Base-by-base conservation (phyloP, 2,797 vertebrate species). In the Lateolabrax maculatus region DNA sequence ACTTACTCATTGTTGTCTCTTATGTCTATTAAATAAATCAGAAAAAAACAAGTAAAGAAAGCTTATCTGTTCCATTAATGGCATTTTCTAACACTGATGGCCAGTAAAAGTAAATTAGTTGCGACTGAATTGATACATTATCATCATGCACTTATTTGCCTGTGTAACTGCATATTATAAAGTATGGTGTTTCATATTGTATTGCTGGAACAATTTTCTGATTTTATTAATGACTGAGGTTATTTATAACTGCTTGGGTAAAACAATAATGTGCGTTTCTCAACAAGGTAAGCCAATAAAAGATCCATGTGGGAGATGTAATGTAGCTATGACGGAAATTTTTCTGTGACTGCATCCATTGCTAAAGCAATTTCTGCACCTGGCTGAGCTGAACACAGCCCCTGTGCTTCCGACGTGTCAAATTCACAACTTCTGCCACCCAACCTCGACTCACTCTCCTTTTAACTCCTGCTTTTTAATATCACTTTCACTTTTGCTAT, bases 401-500 rank as follows among this genome's bases (percentile, higher is more conserved):
- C 57, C 44, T 5, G 36, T 60, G 64, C 75, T 64, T 83, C 76
- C 64, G 51, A 81, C 46, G 43, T 56, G 66, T 91, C 78, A 77
- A 58, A 84, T 68, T 83, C 79, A 66, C 83, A 71, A 82, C 85
- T 84, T 58, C 79, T 84, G 66, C 74, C 71, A 73, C 29, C 67
- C 83, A 56, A 16, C 55, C 63, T 67, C 71, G 52, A n/a, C 62
- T 75, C 51, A 44, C 64, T 57, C 71, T 55, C 69, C 80, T 82
- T 75, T 87, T 75, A 84, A 86, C 82, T 78, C 65, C 49, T 37
- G 71, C 66, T 81, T 87, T 91, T 90, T 90, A 87, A 89, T 88
- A 89, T 91, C 79, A 86, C 84, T 82, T 80, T 90, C 82, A 80
- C 80, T 90, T 84, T 77, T 70, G 71, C 79, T 90, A 89, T 92